phyloP scores from a whole-genome alignment of 2,888 invertebrate species.

The Choreutis nemorana region DNA sequence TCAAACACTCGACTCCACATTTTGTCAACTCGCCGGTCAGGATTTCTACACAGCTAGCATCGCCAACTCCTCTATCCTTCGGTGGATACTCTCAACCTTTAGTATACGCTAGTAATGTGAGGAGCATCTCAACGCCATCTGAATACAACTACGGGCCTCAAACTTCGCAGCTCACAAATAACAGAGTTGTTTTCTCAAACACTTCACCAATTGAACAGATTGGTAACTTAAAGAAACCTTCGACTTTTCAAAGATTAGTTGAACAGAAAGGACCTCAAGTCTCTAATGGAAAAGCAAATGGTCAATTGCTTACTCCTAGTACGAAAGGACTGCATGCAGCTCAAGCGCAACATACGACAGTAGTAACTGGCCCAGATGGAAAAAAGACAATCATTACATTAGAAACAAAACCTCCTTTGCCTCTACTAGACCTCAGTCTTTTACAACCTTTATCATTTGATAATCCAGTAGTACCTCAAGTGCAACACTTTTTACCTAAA shows the following conservation, averaged over 20 bases:
- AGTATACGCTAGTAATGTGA: conserved; percentile 27
- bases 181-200: conserved; percentile 27
- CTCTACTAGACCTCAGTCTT: conserved; percentile 43
- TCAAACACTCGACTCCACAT: conserved; percentile 26
- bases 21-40: conserved; percentile 21
- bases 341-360: conserved; percentile 16
- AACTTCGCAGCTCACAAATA: conserved; percentile 25
- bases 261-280: conserved; percentile 9
- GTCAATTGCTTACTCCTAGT: conserved; percentile 7
- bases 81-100: conserved; percentile 24
- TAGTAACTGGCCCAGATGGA: conserved; percentile 27
- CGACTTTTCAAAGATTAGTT: conserved; percentile 25
- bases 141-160: neutral
- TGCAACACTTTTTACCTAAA: conserved; percentile 53
- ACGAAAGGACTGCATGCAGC: conserved; percentile 13
- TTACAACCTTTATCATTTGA: conserved; percentile 50
- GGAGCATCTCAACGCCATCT: conserved; percentile 14
- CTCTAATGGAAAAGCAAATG: conserved; percentile 5
- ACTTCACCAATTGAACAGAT: conserved; percentile 21
- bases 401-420: conserved; percentile 38
- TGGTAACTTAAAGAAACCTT: conserved; percentile 19
- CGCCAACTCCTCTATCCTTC: conserved; percentile 22
- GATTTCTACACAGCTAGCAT: conserved; percentile 25
- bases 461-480: conserved; percentile 55
- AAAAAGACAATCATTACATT: conserved; percentile 38